Percentiles rank a stretch among this genome's conserved stretches.
Evolutionary conservation across 2,113 vertebrate genomes (phyloP).

Genomic region (Kryptolebias marmoratus): DNA sequence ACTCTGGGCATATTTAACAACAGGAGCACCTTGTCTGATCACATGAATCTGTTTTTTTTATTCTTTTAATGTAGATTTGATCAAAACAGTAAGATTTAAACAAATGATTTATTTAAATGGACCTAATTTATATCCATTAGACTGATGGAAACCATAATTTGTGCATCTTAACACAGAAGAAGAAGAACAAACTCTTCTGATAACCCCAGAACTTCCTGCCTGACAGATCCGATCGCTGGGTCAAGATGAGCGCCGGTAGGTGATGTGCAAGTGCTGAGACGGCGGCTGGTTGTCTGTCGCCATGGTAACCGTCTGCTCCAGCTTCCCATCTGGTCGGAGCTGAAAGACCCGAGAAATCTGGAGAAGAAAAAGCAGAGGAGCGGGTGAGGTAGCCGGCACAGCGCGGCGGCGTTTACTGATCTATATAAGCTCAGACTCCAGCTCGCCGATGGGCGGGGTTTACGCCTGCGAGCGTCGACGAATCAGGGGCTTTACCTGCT

Average conservation of each 20-base stretch:
- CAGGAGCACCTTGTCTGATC: too few relatives aligned
- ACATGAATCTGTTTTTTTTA: neutral
- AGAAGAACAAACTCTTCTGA: neutral
- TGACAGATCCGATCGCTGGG: neutral
- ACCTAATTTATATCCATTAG: neutral
- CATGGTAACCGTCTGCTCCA: slow-evolving; percentile 96
- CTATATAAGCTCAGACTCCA: neutral
- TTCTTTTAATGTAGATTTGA: too few relatives aligned
- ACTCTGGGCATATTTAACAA: too few relatives aligned
- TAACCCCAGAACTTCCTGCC: neutral
- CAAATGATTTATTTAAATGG: neutral
- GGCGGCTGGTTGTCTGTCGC: slow-evolving; percentile 90
- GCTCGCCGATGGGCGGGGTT: neutral
- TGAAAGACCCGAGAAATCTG: slow-evolving; percentile 91
- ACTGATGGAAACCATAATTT: too few relatives aligned
- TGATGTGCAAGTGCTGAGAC: slow-evolving; percentile 90
- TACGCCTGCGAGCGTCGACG: neutral
- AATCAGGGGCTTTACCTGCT: slow-evolving; percentile 82
- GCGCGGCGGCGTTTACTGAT: neutral
- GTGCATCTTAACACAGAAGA: too few relatives aligned
- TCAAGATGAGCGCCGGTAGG: slow-evolving; percentile 83
- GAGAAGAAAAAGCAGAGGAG: neutral
- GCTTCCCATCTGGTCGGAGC: slow-evolving; percentile 88
- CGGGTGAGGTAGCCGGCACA: neutral
- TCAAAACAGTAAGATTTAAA: neutral